Base-by-base conservation (phyloP, 1,140 invertebrate genomes). In the Diprion similis region DNA sequence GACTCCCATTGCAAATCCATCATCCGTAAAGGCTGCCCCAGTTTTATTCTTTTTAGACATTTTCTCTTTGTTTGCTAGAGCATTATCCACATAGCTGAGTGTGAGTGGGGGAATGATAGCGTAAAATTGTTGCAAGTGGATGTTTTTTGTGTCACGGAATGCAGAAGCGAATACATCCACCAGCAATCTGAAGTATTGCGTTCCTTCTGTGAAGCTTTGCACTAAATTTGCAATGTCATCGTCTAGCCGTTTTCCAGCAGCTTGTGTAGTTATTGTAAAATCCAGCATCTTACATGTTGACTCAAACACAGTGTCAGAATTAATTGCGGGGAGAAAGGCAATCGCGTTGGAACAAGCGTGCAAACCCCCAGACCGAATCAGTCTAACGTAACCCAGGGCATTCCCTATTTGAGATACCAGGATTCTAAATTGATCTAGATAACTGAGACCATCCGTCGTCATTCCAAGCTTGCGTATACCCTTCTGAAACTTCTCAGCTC, bases 361-460 rank as follows among this genome's bases (percentile, higher is more conserved):
- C 10, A 98, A 90, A 13, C 96, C 96, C 8, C 98, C 98, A 7
- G 97, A 98, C 74, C 96, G 91, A 68, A 99, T 95, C 85, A 99
- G 93, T 51, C 98, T 90, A 1, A 99, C 95, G 84, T 98, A 99
- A 9, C 98, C 98, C 89, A 99, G 93, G 1, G 97, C 96, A 89
- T 99, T 99, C 13, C 98, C 97, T 79, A 99, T 98, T 82, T 99
- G 96, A 47, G 94, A 97, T 47, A 99, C 96, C 0, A 99, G 87
- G 76, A 94, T 92, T 64, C 98, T 89, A 87, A 99, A 99, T 76
- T 97, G 91, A 87, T 99, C 98, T 80, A 99, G 91, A 84, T 97
- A 98, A 74, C 94, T 95, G 68, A 93, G 84, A 9, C 96, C 96
- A 80, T 97, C 95, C 48, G 92, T 88, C 47, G 93, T 94, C 59